phyloP scores from a whole-genome alignment of 1,140 invertebrate genomes.

The Zaprionus ornatus region DNA sequence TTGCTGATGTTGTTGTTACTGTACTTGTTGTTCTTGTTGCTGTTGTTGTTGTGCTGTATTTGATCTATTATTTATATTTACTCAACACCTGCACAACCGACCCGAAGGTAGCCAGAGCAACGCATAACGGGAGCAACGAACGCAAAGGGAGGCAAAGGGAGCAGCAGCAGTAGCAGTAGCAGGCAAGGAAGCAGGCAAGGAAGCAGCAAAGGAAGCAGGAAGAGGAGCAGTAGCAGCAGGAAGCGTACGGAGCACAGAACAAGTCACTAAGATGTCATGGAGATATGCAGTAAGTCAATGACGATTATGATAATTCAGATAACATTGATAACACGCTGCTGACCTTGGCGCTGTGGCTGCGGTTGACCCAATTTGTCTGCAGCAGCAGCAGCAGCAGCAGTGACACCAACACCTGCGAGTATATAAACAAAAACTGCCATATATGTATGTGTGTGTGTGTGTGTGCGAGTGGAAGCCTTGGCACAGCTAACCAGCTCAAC shows the following conservation, averaged over 20 bases:
- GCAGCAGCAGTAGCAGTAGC: conserved; percentile 19
- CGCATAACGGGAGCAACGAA: conserved; percentile 50
- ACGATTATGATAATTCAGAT: conserved; percentile 36
- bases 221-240: conserved; percentile 11
- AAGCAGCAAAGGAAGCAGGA: background rate
- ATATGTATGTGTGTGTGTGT: conserved; percentile 7
- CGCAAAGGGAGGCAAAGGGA: conserved; percentile 29
- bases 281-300: conserved; percentile 78
- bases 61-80: conserved; percentile 52
- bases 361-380: conserved; percentile 36
- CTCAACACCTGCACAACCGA: conserved; percentile 38
- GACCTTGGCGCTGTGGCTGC: background rate
- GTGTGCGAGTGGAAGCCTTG: conserved; percentile 38
- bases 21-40: conserved; percentile 6
- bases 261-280: conserved; percentile 74
- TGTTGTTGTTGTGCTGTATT: conserved; percentile 7
- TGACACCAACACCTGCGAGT: conserved; percentile 24
- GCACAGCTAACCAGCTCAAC: conserved; percentile 34
- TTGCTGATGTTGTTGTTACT: conserved; percentile 12
- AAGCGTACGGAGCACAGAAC: conserved; percentile 25
- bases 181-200: conserved; percentile 17
- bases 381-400: conserved; percentile 6
- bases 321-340: conserved; percentile 13
- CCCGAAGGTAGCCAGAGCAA: conserved; percentile 37
- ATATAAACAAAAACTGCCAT: conserved; percentile 2